A percentile compares a stretch with the other conserved stretches of the same genome.
phyloP scores from a whole-genome alignment of 2,888 invertebrate species.

The Hecatera dysodea region DNA sequence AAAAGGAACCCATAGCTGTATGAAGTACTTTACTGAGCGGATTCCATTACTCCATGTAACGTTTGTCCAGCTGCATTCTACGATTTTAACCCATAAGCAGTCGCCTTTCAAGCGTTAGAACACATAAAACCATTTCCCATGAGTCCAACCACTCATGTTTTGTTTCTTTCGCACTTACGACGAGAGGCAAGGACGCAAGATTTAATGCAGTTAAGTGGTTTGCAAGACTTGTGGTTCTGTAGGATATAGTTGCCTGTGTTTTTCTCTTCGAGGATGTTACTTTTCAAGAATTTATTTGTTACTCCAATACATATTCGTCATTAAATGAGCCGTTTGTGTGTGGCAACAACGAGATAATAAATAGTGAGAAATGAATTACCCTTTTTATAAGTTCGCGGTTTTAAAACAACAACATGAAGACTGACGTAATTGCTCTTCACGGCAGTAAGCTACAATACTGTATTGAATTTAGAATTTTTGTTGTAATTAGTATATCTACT shows the following conservation, averaged over 20 bases:
- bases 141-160: conserved; percentile 48
- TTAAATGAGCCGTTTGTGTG: background rate
- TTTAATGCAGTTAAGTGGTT: conserved; percentile 43
- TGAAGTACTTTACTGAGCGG: conserved; percentile 25
- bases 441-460: background rate
- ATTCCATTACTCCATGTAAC: conserved; percentile 52
- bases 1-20: conserved; percentile 32
- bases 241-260: conserved; percentile 1
- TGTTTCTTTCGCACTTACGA: conserved; percentile 46
- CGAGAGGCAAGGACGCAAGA: conserved; percentile 28
- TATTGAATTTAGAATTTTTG: background rate
- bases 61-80: conserved; percentile 67
- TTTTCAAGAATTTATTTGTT: background rate
- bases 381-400: conserved; percentile 16
- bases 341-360: conserved; percentile 18
- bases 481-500: background rate
- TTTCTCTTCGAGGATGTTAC: background rate
- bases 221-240: conserved; percentile 49
- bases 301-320: background rate
- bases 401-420: background rate
- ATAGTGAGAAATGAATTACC: conserved; percentile 14
- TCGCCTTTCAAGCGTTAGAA: conserved; percentile 68
- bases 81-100: conserved; percentile 62
- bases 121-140: conserved; percentile 74
- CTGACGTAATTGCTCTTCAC: conserved; percentile 1